phyloP scores from a whole-genome alignment of 2,113 vertebrate genomes.

The Chaetodon trifascialis region DNA sequence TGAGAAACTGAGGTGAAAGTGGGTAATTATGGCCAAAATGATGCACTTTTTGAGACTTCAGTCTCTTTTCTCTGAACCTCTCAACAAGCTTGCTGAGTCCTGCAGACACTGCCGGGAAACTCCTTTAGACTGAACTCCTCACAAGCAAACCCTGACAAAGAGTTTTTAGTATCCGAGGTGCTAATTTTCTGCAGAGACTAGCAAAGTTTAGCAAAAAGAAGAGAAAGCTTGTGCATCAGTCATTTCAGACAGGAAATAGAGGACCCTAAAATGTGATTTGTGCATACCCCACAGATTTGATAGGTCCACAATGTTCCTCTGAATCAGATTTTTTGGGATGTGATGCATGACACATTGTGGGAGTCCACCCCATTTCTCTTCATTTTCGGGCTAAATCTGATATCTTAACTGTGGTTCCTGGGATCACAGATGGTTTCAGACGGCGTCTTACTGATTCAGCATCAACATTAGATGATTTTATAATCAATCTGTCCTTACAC shows the following conservation, averaged over 20 bases:
- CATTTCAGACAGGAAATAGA: neutral
- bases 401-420: neutral
- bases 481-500: neutral
- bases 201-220: neutral
- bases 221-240: neutral
- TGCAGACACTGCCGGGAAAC: neutral
- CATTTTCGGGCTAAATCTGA: neutral
- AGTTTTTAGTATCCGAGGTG: too few species aligned
- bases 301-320: neutral
- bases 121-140: too few species aligned
- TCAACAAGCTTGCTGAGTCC: neutral
- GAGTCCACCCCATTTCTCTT: neutral
- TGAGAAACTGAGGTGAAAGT: neutral
- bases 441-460: neutral
- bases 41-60: neutral
- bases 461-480: neutral
- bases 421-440: neutral
- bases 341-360: neutral
- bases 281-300: neutral
- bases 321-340: neutral
- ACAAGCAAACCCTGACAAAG: too few species aligned
- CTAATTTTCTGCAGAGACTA: neutral
- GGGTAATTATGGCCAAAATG: neutral
- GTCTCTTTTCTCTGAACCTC: neutral
- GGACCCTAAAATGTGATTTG: neutral